Conservation (phyloP, 1,140 invertebrate genomes). For the Cyphomyrmex costatus region DNA sequence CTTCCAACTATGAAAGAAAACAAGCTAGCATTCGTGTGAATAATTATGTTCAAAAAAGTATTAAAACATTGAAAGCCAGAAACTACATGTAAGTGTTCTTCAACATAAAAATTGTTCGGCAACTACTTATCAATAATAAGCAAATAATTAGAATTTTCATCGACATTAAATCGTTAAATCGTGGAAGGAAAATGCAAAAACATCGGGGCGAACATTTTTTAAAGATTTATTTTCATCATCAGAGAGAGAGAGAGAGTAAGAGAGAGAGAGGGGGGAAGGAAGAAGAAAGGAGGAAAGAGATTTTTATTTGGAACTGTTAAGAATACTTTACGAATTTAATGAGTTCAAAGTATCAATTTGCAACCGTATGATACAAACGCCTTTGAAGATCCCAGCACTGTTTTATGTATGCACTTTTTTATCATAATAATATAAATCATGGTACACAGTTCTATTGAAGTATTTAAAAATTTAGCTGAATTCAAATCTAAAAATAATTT, state of each 20-base stretch:
- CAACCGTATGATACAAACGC: too few species aligned
- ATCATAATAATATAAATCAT: background rate
- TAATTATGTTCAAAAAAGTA: background rate
- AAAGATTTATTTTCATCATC: constrained; percentile 8
- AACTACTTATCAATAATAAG: background rate
- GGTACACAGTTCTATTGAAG: background rate
- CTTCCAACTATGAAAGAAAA: background rate
- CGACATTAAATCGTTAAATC: background rate
- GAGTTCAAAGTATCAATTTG: constrained; percentile 5
- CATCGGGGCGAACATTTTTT: background rate
- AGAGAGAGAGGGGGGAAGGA: too few species aligned
- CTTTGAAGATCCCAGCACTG: background rate
- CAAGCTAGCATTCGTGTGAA: background rate
- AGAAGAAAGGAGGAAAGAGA: too few species aligned
- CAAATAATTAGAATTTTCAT: background rate
- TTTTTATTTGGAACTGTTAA: background rate
- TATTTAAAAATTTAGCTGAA: too few species aligned
- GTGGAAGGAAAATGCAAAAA: background rate
- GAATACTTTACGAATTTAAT: background rate
- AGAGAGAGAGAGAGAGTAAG: too few species aligned
- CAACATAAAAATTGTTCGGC: background rate
- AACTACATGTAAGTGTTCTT: background rate
- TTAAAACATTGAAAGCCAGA: background rate
- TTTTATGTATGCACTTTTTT: background rate
- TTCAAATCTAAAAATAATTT: too few species aligned